Percentiles rank a stretch among this genome's conserved stretches.
Conservation (phyloP, 2,113 vertebrate genomes). For the Erythrolamprus reginae region DNA sequence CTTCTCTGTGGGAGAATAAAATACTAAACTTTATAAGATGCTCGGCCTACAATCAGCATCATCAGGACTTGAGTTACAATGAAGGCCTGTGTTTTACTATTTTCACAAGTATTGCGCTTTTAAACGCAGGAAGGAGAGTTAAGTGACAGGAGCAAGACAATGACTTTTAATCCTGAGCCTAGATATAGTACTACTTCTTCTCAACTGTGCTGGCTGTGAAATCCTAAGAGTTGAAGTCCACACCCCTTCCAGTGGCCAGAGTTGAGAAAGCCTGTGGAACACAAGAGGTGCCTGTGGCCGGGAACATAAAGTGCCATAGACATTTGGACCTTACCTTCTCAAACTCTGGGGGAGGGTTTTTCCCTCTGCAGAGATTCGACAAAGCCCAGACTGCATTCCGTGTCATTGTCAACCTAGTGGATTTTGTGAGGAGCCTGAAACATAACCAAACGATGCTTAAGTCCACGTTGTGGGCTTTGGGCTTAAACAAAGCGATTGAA, state of each 20-base stretch:
- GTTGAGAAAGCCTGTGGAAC: not conserved
- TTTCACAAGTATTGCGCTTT: too few relatives aligned
- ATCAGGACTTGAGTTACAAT: not conserved
- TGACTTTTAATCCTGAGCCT: not conserved
- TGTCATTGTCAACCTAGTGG: constrained; percentile 95
- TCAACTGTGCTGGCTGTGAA: not conserved
- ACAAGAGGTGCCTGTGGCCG: not conserved
- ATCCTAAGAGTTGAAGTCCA: not conserved
- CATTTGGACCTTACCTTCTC: constrained; percentile 79
- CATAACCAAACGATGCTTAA: not conserved
- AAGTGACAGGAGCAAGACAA: not conserved
- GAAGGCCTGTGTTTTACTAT: not conserved
- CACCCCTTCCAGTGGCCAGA: not conserved
- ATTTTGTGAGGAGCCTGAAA: constrained; percentile 91
- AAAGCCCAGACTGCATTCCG: constrained; percentile 97
- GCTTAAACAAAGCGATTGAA: not conserved
- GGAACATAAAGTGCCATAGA: not conserved
- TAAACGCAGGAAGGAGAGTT: not conserved
- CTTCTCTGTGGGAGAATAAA: not conserved
- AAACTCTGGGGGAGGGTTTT: constrained; percentile 93
- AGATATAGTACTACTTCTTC: not conserved
- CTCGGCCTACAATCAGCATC: not conserved
- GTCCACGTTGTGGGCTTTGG: not conserved
- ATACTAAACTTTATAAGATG: not conserved
- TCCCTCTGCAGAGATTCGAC: constrained; percentile 96